A percentile compares a stretch with the other conserved stretches of the same genome.
Evolutionary conservation across 2,797 vertebrate species (phyloP).

Genomic region (Pipistrellus nathusii): DNA sequence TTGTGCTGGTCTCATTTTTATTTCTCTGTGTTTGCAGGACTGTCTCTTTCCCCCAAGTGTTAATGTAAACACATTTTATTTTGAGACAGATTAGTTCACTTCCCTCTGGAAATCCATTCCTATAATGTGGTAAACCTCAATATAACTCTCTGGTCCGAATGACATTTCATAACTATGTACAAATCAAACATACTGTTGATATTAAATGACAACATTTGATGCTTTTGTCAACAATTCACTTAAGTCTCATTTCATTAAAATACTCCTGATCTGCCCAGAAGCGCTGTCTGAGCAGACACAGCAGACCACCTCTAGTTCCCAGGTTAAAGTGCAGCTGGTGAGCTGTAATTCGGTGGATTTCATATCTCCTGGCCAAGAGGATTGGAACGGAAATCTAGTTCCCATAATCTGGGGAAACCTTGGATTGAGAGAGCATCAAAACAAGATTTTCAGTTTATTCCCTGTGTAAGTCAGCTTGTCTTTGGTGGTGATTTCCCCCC

Average conservation of each 20-base stretch:
- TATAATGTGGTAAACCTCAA: slow-evolving; percentile 86
- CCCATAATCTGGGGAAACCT: slow-evolving; percentile 12
- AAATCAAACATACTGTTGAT: slow-evolving; percentile 75
- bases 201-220: slow-evolving; percentile 82
- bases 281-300: slow-evolving; percentile 72
- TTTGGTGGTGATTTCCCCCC: not conserved
- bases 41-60: slow-evolving; percentile 87
- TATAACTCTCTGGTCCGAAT: slow-evolving; percentile 79
- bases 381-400: slow-evolving; percentile 14
- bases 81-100: slow-evolving; percentile 85
- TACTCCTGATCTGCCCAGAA: slow-evolving; percentile 57
- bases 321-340: slow-evolving; percentile 64
- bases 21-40: slow-evolving; percentile 88
- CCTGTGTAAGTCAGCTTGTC: not conserved
- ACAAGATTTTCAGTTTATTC: slow-evolving; percentile 13
- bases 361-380: slow-evolving; percentile 43
- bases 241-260: slow-evolving; percentile 76
- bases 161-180: slow-evolving; percentile 80
- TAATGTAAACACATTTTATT: slow-evolving; percentile 89
- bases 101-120: slow-evolving; percentile 87
- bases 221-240: slow-evolving; percentile 75
- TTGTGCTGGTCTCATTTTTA: slow-evolving; percentile 87
- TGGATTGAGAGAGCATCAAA: slow-evolving; percentile 41
- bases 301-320: slow-evolving; percentile 73
- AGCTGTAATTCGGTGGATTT: slow-evolving; percentile 66